phyloP scores from a whole-genome alignment of 2,888 invertebrate genomes.

The Platycnemis pennipes region DNA sequence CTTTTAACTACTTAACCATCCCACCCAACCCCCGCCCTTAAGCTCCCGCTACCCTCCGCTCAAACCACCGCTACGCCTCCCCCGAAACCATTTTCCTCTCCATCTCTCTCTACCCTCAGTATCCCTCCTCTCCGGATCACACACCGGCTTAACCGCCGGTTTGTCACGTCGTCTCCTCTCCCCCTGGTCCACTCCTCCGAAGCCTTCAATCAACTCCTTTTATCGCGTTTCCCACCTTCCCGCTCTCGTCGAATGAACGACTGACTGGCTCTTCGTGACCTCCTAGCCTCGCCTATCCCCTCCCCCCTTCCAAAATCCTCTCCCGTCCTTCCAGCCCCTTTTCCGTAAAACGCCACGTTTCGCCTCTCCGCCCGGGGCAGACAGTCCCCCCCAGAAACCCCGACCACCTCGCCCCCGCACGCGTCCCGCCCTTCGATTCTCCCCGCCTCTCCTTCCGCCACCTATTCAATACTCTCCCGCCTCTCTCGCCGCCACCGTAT shows the following conservation, averaged over 20 bases:
- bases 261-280: constrained; percentile 13
- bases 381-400: background rate
- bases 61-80: background rate
- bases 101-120: background rate
- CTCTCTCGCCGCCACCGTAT: background rate
- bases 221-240: constrained; percentile 22
- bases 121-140: background rate
- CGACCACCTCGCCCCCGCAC: background rate
- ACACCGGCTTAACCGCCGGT: constrained; percentile 2
- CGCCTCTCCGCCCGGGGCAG: background rate
- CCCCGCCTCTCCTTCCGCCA: too few relatives aligned
- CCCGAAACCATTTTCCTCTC: background rate
- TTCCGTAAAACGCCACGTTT: background rate
- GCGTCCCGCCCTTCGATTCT: background rate
- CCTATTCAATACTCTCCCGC: too few relatives aligned
- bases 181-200: background rate
- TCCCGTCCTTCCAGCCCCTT: background rate
- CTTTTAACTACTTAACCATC: constrained; percentile 37
- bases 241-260: background rate
- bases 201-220: constrained; percentile 30
- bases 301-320: background rate
- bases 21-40: background rate
- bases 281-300: background rate
- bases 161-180: background rate
- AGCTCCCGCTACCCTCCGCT: background rate